phyloP scores from a whole-genome alignment of 2,113 vertebrate genomes.

The Myiozetetes cayanensis region DNA sequence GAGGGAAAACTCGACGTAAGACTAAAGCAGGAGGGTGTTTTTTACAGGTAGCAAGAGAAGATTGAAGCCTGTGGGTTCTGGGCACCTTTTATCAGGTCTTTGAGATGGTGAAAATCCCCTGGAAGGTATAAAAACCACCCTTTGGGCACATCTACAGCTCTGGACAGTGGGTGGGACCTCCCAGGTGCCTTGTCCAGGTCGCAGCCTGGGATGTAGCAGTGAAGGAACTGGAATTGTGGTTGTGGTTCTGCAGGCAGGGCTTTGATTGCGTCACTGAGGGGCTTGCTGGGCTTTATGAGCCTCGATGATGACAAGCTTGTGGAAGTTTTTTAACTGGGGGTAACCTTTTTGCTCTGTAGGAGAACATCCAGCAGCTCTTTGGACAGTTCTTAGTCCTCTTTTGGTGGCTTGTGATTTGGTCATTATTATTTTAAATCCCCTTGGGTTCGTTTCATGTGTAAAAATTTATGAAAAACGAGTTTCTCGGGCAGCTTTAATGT shows the following conservation, averaged over 20 bases:
- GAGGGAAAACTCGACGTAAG: neutral
- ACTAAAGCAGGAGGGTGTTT: neutral
- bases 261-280: neutral
- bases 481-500: neutral
- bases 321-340: neutral
- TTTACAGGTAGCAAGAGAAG: neutral
- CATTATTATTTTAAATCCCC: neutral
- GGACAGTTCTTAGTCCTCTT: neutral
- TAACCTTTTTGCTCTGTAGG: neutral
- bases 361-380: neutral
- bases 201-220: neutral
- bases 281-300: neutral
- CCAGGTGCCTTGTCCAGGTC: rapidly evolving
- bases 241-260: neutral
- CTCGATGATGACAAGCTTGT: neutral
- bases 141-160: rapidly evolving
- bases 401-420: neutral
- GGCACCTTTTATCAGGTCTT: neutral
- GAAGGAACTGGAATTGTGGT: neutral
- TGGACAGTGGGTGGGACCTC: neutral
- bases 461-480: neutral
- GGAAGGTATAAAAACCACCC: neutral
- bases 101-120: neutral
- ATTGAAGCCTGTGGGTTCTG: rapidly evolving
- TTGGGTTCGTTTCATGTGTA: neutral